These are phyloP conservation scores for Dryoscopus gambensis DNA, from an alignment of 2,113 vertebrate genomes.

Conservation along the genomic window DNA sequence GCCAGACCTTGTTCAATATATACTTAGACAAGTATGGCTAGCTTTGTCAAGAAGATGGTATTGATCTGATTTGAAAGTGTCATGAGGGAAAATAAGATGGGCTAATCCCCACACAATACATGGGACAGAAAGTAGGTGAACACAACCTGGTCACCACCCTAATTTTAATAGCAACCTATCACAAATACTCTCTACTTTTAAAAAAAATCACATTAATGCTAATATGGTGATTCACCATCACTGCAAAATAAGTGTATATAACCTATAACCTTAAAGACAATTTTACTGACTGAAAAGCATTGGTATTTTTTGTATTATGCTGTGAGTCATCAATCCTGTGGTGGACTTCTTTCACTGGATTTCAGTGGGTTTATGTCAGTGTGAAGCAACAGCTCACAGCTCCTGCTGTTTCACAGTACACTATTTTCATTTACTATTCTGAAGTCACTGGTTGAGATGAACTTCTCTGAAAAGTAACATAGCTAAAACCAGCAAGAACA, in stretches of 20 bases:
- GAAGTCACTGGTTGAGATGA: neutral
- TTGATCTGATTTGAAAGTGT: neutral
- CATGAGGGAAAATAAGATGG: neutral
- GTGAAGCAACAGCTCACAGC: neutral
- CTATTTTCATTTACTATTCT: neutral
- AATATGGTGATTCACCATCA: neutral
- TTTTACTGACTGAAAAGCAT: neutral
- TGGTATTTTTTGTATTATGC: neutral
- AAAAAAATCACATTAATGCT: neutral
- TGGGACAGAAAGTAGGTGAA: neutral
- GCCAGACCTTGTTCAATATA: neutral
- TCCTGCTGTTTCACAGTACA: neutral
- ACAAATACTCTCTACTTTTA: neutral
- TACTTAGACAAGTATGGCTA: neutral
- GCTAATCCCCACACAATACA: neutral
- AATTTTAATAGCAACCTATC: neutral
- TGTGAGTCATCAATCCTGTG: neutral
- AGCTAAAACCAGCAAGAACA: neutral
- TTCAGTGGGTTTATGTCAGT: neutral
- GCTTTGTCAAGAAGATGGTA: neutral
- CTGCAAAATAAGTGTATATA: fast-evolving
- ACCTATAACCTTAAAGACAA: neutral
- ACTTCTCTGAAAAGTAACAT: neutral
- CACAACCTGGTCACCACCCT: neutral
- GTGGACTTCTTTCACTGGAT: neutral